Conservation (phyloP, 2,797 vertebrate genomes). For the Chelon auratus region DNA sequence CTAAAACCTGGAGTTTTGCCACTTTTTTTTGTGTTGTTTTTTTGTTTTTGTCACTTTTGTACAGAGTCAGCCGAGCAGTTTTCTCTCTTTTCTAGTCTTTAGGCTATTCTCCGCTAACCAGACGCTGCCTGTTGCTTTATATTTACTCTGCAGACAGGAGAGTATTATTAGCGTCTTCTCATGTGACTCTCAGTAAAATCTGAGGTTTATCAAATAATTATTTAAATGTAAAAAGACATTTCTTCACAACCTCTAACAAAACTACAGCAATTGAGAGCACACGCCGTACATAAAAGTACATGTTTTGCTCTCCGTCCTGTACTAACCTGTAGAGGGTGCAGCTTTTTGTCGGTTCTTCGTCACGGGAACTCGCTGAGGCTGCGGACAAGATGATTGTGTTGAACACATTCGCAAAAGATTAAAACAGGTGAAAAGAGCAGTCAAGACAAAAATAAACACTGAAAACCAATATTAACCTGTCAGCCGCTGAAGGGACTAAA, state of each 20-base stretch:
- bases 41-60: too few species aligned
- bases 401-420: background rate
- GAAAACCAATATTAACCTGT: background rate
- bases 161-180: too few species aligned
- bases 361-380: slow-evolving; percentile 80
- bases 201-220: background rate
- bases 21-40: too few species aligned
- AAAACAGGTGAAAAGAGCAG: background rate
- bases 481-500: background rate
- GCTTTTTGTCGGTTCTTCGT: slow-evolving; percentile 71
- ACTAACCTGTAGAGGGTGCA: slow-evolving; percentile 64
- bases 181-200: too few species aligned
- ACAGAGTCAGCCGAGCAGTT: too few species aligned
- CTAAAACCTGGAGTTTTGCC: too few species aligned
- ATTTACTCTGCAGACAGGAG: too few species aligned
- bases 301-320: background rate
- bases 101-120: too few species aligned
- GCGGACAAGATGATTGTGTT: slow-evolving; percentile 34
- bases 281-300: background rate
- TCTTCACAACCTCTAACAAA: background rate
- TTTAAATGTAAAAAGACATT: background rate
- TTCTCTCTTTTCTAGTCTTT: too few species aligned
- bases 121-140: too few species aligned
- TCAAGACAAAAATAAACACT: background rate
- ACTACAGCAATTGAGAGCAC: background rate